A percentile compares a stretch with the other conserved stretches of the same genome.
phyloP scores from a whole-genome alignment of 2,797 vertebrate species.

The Rhynchonycteris naso region DNA sequence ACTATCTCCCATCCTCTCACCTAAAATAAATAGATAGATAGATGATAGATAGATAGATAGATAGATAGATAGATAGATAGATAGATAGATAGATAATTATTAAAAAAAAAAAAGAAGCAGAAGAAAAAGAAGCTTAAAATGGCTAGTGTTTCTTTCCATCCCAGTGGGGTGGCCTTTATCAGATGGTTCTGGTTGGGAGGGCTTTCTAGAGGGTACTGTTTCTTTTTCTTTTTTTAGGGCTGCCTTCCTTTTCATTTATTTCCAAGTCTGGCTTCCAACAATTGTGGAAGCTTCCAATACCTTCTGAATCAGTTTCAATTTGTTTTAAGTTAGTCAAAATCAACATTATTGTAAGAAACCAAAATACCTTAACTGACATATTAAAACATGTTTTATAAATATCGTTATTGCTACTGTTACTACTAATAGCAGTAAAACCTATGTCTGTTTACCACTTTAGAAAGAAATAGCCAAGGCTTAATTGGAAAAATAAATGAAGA shows the following conservation, averaged over 20 bases:
- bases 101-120: too few species aligned
- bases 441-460: neutral
- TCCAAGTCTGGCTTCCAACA: neutral
- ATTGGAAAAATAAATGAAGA: constrained; percentile 63
- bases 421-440: neutral
- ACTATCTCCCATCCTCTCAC: too few species aligned
- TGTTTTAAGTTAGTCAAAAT: neutral
- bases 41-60: too few species aligned
- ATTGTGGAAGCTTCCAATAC: neutral
- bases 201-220: neutral
- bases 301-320: constrained; percentile 1
- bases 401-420: neutral
- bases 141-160: neutral
- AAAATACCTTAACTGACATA: neutral
- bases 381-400: constrained; percentile 10
- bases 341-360: neutral
- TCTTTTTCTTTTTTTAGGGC: neutral
- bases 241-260: neutral
- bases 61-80: too few species aligned
- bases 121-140: neutral
- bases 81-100: too few species aligned
- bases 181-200: neutral
- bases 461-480: constrained; percentile 45
- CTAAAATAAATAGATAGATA: too few species aligned
- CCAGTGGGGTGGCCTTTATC: neutral